Conservation (phyloP, 2,113 vertebrate species). For the Herpailurus yagouaroundi region DNA sequence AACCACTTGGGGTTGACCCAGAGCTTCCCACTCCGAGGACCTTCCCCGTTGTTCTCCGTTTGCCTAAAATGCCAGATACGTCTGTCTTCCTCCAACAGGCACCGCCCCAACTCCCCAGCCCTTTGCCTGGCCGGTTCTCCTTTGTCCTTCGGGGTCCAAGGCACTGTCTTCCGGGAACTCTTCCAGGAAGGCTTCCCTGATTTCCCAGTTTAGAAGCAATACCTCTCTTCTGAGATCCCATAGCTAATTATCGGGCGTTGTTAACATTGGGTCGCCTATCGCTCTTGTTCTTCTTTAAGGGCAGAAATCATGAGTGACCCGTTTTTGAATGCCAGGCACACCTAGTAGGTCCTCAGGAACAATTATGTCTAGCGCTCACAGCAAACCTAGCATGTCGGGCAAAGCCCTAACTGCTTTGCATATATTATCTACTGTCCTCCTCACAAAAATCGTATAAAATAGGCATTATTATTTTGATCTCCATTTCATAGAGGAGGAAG, state of each 20-base stretch:
- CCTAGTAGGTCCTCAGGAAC: not conserved
- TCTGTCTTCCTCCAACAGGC: not conserved
- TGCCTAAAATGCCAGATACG: not conserved
- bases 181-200: not conserved
- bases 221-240: not conserved
- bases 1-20: too few species aligned
- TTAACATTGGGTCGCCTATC: not conserved
- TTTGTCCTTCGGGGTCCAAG: not conserved
- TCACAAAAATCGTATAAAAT: not conserved
- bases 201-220: not conserved
- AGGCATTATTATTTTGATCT: not conserved
- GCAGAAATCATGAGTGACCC: not conserved
- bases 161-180: not conserved
- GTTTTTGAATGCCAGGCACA: too few species aligned
- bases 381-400: not conserved
- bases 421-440: not conserved
- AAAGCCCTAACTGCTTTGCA: rapidly evolving
- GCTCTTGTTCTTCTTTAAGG: not conserved
- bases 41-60: not conserved
- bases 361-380: too few species aligned
- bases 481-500: not conserved
- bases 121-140: not conserved
- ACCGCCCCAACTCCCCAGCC: not conserved
- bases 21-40: not conserved
- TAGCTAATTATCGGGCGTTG: not conserved